Evolutionary conservation across 2,113 vertebrate genomes (phyloP), one percentile per base, ranked within the genome.

Genomic region (Lophochroa leadbeateri): DNA sequence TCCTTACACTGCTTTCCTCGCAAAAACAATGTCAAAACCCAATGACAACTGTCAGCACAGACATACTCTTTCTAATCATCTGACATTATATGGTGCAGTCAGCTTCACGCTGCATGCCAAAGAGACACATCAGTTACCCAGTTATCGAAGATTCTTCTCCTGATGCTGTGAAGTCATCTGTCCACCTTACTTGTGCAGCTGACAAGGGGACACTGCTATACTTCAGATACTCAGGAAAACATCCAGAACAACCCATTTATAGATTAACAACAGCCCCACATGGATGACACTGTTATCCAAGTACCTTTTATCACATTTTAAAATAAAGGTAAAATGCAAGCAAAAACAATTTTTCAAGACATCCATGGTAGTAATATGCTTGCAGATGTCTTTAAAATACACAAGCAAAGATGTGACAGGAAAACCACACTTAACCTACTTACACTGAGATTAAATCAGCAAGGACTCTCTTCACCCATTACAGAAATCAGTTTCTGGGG

Each of bases 381-480:
- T 82, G 57, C 74, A 87, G 61, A 82, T 44, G 39, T 75, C 74
- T 89, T 75, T 52, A 92, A 95, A 92, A 84, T 71, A 89, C 65
- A 82, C 57, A 60, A 76, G 43, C 29, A 68, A 82, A 94, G 47
- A 95, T 3, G 63, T 76, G 86, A 95, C 96, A 97, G 96, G 96
- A 97, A 97, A 97, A 95, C 95, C 96, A 87, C 96, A 92, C 44
- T 92, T 92, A 96, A 94, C 94, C 96, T 97, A 96, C 86, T 96
- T 97, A 94, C 27, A 91, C 23, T 13, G 17, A 92, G 69, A 94
- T 87, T 89, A 94, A 89, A 94, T 89, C 93, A 92, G 94, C 74
- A 96, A 96, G 74, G 57, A 85, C 81, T 87, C 24, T 95, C 81
- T 89, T 87, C 46, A 7, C 15, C 57, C 41, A 24, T 82, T 47